Conservation (phyloP, 2,113 vertebrate genomes). For the Egretta garzetta region DNA sequence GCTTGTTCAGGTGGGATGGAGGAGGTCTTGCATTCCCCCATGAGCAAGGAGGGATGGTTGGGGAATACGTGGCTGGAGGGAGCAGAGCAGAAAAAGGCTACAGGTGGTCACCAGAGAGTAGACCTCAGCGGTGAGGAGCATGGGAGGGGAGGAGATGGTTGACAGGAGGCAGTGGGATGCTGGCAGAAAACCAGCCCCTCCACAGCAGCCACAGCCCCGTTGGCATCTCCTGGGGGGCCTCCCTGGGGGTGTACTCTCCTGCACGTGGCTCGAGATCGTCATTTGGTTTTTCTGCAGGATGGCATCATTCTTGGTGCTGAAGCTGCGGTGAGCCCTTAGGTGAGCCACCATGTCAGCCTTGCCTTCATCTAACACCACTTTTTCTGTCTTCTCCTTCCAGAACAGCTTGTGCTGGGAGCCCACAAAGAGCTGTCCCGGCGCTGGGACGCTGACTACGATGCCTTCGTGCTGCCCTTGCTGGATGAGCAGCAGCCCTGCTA, state of each 20-base stretch:
- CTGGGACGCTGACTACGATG: conserved; percentile 94
- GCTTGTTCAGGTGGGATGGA: neutral
- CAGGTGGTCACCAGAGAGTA: neutral
- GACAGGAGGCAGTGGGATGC: neutral
- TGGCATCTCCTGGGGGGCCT: neutral
- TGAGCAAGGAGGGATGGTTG: neutral
- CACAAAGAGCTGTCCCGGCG: conserved; percentile 83
- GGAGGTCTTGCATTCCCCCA: neutral
- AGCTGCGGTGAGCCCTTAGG: neutral
- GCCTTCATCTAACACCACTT: neutral
- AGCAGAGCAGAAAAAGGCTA: neutral
- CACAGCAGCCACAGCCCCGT: neutral
- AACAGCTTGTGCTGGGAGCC: conserved; percentile 93
- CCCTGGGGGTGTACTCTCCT: neutral
- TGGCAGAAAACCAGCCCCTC: neutral
- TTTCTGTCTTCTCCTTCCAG: conserved; percentile 73
- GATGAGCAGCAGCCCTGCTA: conserved; percentile 91
- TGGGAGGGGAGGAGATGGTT: neutral
- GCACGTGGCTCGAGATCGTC: fast-evolving
- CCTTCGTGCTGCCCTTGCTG: conserved; percentile 88
- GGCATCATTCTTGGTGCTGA: fast-evolving
- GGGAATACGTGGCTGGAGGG: neutral
- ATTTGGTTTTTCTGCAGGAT: neutral
- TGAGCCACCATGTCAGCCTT: fast-evolving
- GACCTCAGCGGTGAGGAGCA: neutral